phyloP scores from a whole-genome alignment of 2,113 vertebrate species.

The Rostratula benghalensis region DNA sequence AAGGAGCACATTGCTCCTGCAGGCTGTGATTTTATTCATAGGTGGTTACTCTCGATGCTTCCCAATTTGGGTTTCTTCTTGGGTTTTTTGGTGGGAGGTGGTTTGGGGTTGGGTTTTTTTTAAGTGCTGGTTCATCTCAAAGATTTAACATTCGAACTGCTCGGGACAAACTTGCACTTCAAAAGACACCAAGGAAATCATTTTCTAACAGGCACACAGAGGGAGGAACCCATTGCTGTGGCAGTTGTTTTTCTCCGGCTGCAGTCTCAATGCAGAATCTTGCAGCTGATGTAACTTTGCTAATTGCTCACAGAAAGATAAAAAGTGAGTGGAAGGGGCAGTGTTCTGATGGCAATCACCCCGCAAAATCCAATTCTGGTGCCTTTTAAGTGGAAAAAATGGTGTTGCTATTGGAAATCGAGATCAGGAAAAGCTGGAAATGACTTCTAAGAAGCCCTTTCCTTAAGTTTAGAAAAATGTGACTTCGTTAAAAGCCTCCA shows the following conservation, averaged over 20 bases:
- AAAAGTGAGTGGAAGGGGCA: neutral
- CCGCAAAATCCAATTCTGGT: neutral
- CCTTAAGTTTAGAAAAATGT: neutral
- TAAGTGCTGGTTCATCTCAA: neutral
- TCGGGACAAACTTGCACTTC: neutral
- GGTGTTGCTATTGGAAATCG: neutral
- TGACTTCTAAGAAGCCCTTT: neutral
- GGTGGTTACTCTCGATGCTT: neutral
- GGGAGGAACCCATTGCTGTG: neutral
- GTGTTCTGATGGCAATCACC: neutral
- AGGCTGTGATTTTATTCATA: neutral
- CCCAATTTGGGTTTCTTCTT: neutral
- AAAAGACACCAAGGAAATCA: neutral
- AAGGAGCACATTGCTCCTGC: accelerated
- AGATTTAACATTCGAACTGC: neutral
- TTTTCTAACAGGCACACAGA: neutral
- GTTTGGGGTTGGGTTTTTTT: neutral
- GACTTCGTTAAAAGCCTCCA: neutral
- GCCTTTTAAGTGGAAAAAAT: neutral
- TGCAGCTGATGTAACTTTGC: neutral
- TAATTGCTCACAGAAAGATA: neutral
- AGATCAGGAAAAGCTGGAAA: neutral
- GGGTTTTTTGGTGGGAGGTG: accelerated
- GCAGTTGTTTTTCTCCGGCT: neutral
- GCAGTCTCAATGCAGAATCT: neutral